These are phyloP conservation scores for Psittacara wagleri DNA, from an alignment of 2,113 vertebrate genomes.

Conservation along the genomic window DNA sequence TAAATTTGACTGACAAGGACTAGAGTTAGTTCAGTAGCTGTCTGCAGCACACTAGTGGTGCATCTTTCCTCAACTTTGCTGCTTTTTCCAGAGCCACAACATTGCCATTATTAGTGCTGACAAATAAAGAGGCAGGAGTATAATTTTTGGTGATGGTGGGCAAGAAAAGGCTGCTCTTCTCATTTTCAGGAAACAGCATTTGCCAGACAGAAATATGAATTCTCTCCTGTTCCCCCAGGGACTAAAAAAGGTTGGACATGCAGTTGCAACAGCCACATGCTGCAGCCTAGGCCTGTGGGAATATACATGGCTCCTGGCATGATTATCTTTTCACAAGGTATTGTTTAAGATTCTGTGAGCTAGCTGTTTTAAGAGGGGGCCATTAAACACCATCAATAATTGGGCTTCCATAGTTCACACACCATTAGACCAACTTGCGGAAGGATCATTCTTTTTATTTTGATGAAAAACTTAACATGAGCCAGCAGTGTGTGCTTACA, in stretches of 20 bases:
- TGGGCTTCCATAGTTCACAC: accelerated
- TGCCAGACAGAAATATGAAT: background rate
- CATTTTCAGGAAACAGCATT: background rate
- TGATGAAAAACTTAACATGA: no score
- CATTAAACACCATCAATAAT: background rate
- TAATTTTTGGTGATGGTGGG: background rate
- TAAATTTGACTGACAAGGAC: background rate
- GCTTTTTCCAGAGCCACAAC: background rate
- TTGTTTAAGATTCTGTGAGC: background rate
- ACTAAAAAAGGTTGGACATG: background rate
- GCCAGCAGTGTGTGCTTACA: no score
- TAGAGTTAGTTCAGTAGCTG: background rate
- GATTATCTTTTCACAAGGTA: background rate
- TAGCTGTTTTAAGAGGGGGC: background rate
- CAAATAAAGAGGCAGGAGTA: background rate
- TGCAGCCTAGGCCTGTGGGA: background rate
- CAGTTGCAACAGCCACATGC: background rate
- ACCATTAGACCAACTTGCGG: background rate
- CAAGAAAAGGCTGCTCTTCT: background rate
- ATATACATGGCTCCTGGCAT: background rate
- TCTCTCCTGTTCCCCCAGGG: background rate
- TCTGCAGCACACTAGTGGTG: background rate
- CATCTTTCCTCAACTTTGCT: background rate
- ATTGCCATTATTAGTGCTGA: background rate
- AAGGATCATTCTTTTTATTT: no score